A percentile compares a stretch with the other conserved stretches of the same genome.
Evolutionary conservation across 2,888 invertebrate species (phyloP).

Genomic region (Heliconius cydno): DNA sequence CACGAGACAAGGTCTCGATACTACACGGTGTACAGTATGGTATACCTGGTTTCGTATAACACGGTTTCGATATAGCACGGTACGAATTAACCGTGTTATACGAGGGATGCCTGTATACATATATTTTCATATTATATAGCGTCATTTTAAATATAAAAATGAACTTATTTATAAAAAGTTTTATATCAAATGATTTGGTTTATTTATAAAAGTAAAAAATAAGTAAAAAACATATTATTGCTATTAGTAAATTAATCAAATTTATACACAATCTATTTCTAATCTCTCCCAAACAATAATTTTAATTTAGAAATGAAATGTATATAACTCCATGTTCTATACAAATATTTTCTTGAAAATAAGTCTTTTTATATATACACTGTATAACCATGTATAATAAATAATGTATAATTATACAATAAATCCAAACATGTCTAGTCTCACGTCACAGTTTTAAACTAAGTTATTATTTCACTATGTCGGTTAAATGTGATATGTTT

Average conservation of each 20-base stretch:
- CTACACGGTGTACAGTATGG: too few relatives aligned
- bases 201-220: too few relatives aligned
- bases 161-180: too few relatives aligned
- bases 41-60: too few relatives aligned
- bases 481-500: neutral
- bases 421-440: constrained; percentile 80
- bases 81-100: too few relatives aligned
- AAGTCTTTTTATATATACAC: neutral
- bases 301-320: constrained; percentile 43
- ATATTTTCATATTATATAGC: too few relatives aligned
- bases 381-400: neutral
- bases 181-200: too few relatives aligned
- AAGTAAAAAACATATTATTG: too few relatives aligned
- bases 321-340: constrained; percentile 22
- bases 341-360: neutral
- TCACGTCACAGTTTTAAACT: constrained; percentile 81
- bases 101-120: too few relatives aligned
- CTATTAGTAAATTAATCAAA: neutral
- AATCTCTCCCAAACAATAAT: neutral
- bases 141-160: too few relatives aligned
- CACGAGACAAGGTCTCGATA: too few relatives aligned
- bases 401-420: constrained; percentile 47
- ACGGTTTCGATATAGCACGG: too few relatives aligned
- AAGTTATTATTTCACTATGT: constrained; percentile 59
- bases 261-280: neutral